phyloP scores from a whole-genome alignment of 2,113 vertebrate genomes.

The Caloenas nicobarica region DNA sequence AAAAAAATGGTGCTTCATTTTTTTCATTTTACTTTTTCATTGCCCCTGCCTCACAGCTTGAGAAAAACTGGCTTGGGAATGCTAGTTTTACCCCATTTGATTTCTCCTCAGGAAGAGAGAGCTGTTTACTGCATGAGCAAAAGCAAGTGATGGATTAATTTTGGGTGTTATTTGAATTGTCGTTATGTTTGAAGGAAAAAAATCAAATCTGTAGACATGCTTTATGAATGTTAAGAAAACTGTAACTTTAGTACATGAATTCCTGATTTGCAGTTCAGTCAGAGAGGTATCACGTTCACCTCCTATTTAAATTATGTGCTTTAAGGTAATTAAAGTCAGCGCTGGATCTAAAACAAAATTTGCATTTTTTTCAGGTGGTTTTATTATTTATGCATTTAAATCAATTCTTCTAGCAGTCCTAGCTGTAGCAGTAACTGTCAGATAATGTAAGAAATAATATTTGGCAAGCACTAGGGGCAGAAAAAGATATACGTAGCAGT shows the following conservation, averaged over 20 bases:
- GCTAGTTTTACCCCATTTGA: not conserved
- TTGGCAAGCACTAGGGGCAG: not conserved
- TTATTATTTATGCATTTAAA: not conserved
- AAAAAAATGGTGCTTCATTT: not conserved
- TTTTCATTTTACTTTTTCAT: not conserved
- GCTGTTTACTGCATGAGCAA: constrained; percentile 5
- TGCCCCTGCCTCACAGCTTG: not conserved
- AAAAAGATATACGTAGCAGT: not conserved
- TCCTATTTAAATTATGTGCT: not conserved
- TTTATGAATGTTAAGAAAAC: constrained; percentile 30
- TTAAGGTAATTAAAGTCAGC: constrained; percentile 26
- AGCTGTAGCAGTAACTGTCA: not conserved
- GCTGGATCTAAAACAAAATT: not conserved
- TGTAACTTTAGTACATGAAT: constrained; percentile 16
- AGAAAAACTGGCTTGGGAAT: not conserved
- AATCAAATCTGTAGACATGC: not conserved
- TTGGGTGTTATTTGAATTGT: constrained; percentile 11
- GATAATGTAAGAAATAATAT: not conserved
- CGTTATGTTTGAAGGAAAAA: not conserved
- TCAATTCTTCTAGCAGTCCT: not conserved
- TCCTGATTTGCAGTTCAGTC: not conserved
- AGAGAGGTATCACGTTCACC: not conserved
- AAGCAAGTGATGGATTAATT: not conserved
- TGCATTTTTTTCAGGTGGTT: fast-evolving
- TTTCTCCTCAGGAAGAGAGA: constrained; percentile 15